Conservation (phyloP, 1,140 invertebrate species). For the Melitaea cinxia region DNA sequence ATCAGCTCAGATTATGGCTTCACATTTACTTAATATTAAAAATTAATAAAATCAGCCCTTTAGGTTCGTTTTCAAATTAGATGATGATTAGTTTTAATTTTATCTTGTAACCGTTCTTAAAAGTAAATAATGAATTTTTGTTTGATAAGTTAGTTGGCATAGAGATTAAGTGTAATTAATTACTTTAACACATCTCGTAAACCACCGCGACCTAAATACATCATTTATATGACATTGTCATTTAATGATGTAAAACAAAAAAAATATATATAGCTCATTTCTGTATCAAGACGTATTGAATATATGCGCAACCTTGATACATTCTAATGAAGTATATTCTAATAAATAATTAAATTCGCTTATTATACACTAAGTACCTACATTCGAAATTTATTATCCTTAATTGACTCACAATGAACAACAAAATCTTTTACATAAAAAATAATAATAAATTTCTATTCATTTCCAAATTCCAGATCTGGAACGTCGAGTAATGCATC, state of each 20-base stretch:
- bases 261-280: conserved; percentile 14
- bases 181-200: too few relatives aligned
- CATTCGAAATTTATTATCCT: not conserved
- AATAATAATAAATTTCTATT: not conserved
- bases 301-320: conserved; percentile 24
- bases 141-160: too few relatives aligned
- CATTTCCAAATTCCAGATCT: conserved; percentile 77
- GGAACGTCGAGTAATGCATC: conserved; percentile 91
- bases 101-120: too few relatives aligned
- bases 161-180: too few relatives aligned
- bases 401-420: not conserved
- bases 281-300: conserved; percentile 14
- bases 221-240: conserved; percentile 25
- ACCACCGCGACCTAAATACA: conserved; percentile 36
- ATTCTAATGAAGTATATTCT: conserved; percentile 24
- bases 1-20: too few relatives aligned
- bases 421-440: not conserved
- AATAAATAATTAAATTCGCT: conserved; percentile 2
- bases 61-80: too few relatives aligned
- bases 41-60: too few relatives aligned
- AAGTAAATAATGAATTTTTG: too few relatives aligned
- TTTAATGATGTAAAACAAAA: conserved; percentile 5
- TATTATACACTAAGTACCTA: not conserved
- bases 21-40: too few relatives aligned
- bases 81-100: too few relatives aligned